A percentile compares a stretch with the other conserved stretches of the same genome.
Conservation (phyloP, 2,888 invertebrate genomes). For the Aporophyla nigra region DNA sequence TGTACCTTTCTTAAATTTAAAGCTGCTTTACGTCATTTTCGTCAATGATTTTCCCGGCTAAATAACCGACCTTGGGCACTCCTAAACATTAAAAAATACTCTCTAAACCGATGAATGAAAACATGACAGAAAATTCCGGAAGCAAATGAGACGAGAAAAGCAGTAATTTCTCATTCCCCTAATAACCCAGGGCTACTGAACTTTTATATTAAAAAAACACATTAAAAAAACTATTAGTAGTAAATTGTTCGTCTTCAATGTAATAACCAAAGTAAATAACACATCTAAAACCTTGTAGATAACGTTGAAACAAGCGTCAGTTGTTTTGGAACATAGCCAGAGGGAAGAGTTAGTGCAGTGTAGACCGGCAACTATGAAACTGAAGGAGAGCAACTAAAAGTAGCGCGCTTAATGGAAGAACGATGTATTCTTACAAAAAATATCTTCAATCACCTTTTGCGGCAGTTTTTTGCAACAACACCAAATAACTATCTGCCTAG, state of each 20-base stretch:
- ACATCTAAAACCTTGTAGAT: constrained; percentile 62
- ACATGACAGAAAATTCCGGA: background rate
- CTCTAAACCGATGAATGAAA: constrained; percentile 9
- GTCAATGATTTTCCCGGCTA: background rate
- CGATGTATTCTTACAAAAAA: background rate
- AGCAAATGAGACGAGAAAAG: constrained; percentile 3
- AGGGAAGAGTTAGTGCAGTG: constrained; percentile 41
- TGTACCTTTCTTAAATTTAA: background rate
- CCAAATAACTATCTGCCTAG: background rate
- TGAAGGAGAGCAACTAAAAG: constrained; percentile 16
- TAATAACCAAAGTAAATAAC: constrained; percentile 62
- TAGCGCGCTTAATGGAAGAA: background rate
- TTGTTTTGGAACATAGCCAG: constrained; percentile 69
- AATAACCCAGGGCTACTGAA: background rate
- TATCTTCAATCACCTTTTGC: background rate
- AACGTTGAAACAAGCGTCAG: constrained; percentile 62
- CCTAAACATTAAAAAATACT: background rate
- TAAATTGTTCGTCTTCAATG: constrained; percentile 28
- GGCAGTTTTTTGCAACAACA: background rate
- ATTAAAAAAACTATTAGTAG: constrained; percentile 24
- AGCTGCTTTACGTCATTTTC: background rate
- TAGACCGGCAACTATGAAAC: constrained; percentile 47
- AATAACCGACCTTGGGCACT: background rate
- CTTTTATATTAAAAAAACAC: constrained; percentile 12
- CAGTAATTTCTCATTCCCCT: background rate